phyloP scores from a whole-genome alignment of 2,113 vertebrate genomes.

The Rhinichthys klamathensis region DNA sequence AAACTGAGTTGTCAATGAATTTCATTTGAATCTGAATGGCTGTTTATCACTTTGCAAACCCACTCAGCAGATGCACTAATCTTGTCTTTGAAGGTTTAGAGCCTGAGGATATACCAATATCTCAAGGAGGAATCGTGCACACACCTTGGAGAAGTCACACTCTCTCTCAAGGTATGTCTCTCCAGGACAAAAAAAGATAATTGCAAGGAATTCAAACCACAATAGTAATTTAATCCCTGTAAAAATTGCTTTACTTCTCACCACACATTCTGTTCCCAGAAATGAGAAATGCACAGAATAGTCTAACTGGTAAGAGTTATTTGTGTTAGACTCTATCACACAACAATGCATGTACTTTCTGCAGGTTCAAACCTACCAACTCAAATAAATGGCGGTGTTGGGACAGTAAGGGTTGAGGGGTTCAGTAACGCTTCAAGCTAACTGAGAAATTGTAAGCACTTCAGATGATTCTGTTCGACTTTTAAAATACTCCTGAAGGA shows the following conservation, averaged over 20 bases:
- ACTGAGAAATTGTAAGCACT: not conserved
- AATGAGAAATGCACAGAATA: not conserved
- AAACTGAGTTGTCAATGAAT: constrained; percentile 1
- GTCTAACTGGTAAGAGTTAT: too few relatives aligned
- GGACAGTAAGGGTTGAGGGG: not conserved
- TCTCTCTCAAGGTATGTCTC: constrained; percentile 28
- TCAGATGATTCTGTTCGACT: not conserved
- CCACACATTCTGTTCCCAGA: not conserved
- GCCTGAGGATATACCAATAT: not conserved
- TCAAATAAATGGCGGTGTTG: constrained; percentile 5
- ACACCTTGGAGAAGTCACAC: constrained; percentile 61
- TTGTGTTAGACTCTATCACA: not conserved
- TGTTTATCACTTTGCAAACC: not conserved
- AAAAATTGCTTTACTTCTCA: not conserved
- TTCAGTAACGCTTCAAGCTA: not conserved
- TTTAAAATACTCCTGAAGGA: not conserved
- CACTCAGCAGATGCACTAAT: not conserved
- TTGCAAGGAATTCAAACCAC: not conserved
- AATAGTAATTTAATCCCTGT: not conserved
- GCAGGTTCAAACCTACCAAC: not conserved
- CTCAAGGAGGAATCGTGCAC: not conserved
- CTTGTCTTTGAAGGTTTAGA: constrained; percentile 21
- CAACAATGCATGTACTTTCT: constrained; percentile 7
- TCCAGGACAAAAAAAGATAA: not conserved
- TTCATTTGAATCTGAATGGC: not conserved